Conservation (phyloP, 1,140 invertebrate species). For the Condylostylus longicornis region DNA sequence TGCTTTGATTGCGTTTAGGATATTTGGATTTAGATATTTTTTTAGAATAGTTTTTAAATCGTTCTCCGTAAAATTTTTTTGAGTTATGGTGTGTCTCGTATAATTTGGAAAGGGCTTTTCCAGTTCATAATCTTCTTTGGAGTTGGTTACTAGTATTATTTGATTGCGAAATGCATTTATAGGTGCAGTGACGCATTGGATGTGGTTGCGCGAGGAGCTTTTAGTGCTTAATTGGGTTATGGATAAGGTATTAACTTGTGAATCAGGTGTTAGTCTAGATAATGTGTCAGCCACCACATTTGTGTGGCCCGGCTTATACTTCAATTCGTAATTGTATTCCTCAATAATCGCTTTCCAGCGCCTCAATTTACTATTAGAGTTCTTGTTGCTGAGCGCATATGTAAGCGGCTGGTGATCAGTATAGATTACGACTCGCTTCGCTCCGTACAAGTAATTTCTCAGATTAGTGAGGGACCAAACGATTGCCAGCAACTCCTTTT, state of each 20-base stretch:
- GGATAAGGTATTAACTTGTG: neutral
- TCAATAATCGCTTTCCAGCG: slow-evolving; percentile 15
- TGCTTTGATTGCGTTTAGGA: slow-evolving; percentile 4
- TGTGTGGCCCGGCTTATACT: slow-evolving; percentile 26
- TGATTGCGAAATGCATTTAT: slow-evolving; percentile 9
- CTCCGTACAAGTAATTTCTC: slow-evolving; percentile 27
- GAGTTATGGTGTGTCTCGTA: slow-evolving; percentile 4
- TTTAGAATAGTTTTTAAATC: slow-evolving; percentile 6
- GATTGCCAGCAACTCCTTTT: slow-evolving; percentile 35
- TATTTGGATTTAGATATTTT: slow-evolving; percentile 5
- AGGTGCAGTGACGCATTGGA: slow-evolving; percentile 3
- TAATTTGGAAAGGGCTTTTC: slow-evolving; percentile 2
- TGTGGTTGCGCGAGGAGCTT: slow-evolving; percentile 6
- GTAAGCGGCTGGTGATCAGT: slow-evolving; percentile 12
- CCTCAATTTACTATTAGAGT: slow-evolving; percentile 17
- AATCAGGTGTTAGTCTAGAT: slow-evolving; percentile 9
- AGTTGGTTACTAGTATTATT: slow-evolving; percentile 4
- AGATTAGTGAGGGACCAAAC: slow-evolving; percentile 27
- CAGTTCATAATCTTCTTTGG: slow-evolving; percentile 1
- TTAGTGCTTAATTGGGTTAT: slow-evolving; percentile 2
- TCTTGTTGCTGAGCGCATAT: slow-evolving; percentile 31
- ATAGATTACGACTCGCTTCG: slow-evolving; percentile 14
- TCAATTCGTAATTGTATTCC: slow-evolving; percentile 25
- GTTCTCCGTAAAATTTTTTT: neutral
- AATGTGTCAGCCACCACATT: slow-evolving; percentile 25